Base-by-base conservation (phyloP, 2,113 vertebrate genomes). In the Clarias gariepinus region DNA sequence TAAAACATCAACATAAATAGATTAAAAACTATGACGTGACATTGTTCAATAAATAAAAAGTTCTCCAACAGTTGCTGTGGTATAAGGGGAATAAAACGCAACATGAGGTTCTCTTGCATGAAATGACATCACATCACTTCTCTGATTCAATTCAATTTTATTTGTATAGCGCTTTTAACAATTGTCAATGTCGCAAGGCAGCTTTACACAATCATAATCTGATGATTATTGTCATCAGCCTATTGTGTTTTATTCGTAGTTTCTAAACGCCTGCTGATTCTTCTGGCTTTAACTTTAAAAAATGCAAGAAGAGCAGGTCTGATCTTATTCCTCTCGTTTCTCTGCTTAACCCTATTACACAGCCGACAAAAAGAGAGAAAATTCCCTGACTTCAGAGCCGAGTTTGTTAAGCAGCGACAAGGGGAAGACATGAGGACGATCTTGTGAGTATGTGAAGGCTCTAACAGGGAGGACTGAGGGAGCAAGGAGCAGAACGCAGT, bases 401-500 rank as follows among this genome's bases (percentile, higher is more conserved):
- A n/a, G 84, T 79, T 68, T 79, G n/a, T 68, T 57, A 69, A 66
- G 61, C 84, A 55, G 55, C 18, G 47, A 57, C n/a, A 10, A 60
- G 19, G 13, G 16, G 71, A 66, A 21, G 60, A 30, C 28, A 25
- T 12, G 84, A 66, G 28, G 41, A 79, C 36, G 74, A 0, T 5
- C 36, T 36, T 61, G 84, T 16, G 57, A 76, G 68, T 18, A 81
- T 36, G 41, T 64, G 55, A 52, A 74, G 3, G 28, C 73, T 79
- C 23, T 66, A 83, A 83, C 28, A 76, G 55, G 61, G 61, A 83
- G 15, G 36, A 23, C 12, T 41, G 9, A 33, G 61, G 23, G 66
- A 79, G 78, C 10, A 21, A 53, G 60, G 83, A 87, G 63, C 64
- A 85, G 83, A 87, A 53, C 68, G 23, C 68, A 73, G n/a, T 81